Conservation (phyloP, 2,113 vertebrate species). For the Silurus glanis region DNA sequence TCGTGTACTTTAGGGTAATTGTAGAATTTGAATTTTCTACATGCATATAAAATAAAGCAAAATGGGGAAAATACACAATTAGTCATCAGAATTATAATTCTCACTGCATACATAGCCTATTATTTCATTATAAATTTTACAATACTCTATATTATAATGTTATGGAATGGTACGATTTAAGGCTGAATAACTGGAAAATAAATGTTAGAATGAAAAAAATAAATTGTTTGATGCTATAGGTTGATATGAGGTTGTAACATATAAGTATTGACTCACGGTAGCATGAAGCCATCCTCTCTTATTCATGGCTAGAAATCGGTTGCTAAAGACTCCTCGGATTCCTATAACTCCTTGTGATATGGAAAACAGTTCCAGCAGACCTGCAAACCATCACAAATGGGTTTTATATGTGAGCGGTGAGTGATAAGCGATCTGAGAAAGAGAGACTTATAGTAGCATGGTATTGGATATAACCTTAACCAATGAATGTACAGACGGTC, state of each 20-base stretch:
- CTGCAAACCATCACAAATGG: constrained; percentile 67
- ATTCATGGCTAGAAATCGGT: constrained; percentile 98
- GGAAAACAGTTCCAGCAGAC: constrained; percentile 97
- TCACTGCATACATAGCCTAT: neutral
- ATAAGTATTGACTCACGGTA: constrained; percentile 80
- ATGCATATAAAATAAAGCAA: neutral
- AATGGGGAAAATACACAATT: neutral
- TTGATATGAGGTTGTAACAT: neutral
- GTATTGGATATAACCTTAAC: neutral
- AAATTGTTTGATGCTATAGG: neutral
- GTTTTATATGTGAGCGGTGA: constrained; percentile 5
- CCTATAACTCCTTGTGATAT: constrained; percentile 97
- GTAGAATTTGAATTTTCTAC: neutral
- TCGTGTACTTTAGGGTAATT: neutral
- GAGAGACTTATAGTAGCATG: constrained; percentile 8
- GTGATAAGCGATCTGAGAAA: constrained; percentile 7
- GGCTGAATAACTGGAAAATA: neutral
- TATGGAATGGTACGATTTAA: neutral
- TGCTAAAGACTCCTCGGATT: constrained; percentile 96
- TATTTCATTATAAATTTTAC: neutral
- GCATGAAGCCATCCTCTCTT: constrained; percentile 95
- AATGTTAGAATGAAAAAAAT: neutral
- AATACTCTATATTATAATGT: neutral
- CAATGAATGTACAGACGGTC: constrained; percentile 8
- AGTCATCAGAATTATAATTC: neutral